phyloP scores from a whole-genome alignment of 1,140 invertebrate genomes.

The Ectropis grisescens region DNA sequence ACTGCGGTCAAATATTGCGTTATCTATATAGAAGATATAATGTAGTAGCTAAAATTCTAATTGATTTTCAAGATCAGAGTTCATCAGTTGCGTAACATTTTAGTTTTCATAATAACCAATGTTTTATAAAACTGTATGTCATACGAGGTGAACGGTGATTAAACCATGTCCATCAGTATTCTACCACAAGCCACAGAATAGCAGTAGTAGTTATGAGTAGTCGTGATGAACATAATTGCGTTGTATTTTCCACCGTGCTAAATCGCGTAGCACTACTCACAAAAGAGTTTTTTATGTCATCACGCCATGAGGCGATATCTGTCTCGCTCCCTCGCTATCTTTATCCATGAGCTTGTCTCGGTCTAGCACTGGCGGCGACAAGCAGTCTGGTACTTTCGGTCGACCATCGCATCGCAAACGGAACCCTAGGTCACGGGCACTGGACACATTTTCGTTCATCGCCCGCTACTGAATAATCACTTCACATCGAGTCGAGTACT shows the following conservation, averaged over 20 bases:
- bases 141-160: no score
- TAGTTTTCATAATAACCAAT: no score
- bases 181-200: no score
- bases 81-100: no score
- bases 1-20: no score
- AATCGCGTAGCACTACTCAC: conserved; percentile 33
- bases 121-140: no score
- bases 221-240: no score
- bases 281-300: conserved; percentile 43
- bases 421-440: conserved; percentile 50
- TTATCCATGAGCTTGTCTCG: conserved; percentile 26
- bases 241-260: conserved; percentile 30
- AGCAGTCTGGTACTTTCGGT: conserved; percentile 54
- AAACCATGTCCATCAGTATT: no score
- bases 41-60: no score
- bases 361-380: conserved; percentile 45
- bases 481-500: conserved; percentile 11
- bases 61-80: no score
- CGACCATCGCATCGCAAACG: conserved; percentile 42
- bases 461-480: conserved; percentile 7
- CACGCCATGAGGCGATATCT: conserved; percentile 26
- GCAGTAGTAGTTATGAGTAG: no score
- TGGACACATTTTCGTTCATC: conserved; percentile 44
- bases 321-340: conserved; percentile 27
- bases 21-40: no score